Base-by-base conservation (phyloP, 2,113 vertebrate species). In the Parus major region DNA sequence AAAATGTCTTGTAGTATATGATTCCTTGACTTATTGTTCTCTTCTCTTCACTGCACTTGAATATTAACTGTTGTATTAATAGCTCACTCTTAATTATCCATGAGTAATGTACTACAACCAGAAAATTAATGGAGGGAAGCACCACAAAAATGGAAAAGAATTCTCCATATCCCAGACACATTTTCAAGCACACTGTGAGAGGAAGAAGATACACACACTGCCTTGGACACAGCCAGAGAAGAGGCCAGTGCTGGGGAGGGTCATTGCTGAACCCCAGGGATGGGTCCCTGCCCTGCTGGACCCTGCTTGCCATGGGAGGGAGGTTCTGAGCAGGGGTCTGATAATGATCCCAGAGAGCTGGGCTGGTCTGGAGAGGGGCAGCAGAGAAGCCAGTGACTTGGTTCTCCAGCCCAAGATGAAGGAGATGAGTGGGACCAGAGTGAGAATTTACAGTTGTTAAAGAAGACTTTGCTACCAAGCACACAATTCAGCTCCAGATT, bases 41-140 rank as follows among this genome's bases (percentile, higher is more conserved):
- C 97, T 98, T 92, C 96, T 97, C 97, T 97, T 94, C 66, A 13
- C 96, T 97, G 98, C 97, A 97, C 97, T 98, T 98, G 97, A 98
- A 98, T 98, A 97, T 98, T 97, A 97, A 98, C 97, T 97, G 96
- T 97, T 97, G 97, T 98, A 98, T 98, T 98, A 98, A 98, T 98
- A 98, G 97, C 98, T 98, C 97, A 93, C 97, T 97, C 97, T 98
- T 98, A 98, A 98, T 98, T 98, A 98, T 97, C 98, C 97, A 98
- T 98, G 97, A 98, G 98, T 98, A 98, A 98, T 98, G 97, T 97
- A 98, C 97, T 98, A 97, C 91, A 90, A 97, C 97, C 96, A 82
- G 61, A 95, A 97, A 98, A 98, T 98, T 98, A 98, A 98, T 98
- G 98, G 97, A 97, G 97, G 97, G 95, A 97, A 98, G 97, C 97